Conservation (phyloP, 2,113 vertebrate species). For the Spea multiplicata region DNA sequence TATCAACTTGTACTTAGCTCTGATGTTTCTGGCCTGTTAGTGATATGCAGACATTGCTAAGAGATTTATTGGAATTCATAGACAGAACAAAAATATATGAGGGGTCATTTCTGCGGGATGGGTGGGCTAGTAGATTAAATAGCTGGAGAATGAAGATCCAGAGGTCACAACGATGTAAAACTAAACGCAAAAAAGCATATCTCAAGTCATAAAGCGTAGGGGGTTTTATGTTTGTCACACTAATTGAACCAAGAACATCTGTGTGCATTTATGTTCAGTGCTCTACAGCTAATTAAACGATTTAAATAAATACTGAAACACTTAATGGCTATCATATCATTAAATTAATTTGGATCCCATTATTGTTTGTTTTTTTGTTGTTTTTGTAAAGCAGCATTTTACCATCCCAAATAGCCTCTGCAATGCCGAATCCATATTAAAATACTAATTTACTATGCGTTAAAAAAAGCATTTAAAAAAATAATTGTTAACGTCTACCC, state of each 20-base stretch:
- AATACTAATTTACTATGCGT: no score
- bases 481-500: no score
- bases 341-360: conserved; percentile 50
- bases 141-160: conserved; percentile 64
- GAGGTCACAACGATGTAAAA: conserved; percentile 61
- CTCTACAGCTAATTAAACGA: conserved; percentile 62
- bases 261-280: conserved; percentile 57
- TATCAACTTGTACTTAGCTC: conserved; percentile 46
- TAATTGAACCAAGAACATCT: conserved; percentile 61
- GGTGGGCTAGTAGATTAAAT: conserved; percentile 64
- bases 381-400: no score
- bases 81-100: conserved; percentile 43
- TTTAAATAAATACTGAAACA: conserved; percentile 61
- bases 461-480: no score
- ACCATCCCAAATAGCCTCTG: no score
- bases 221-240: conserved; percentile 59
- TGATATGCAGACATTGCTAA: conserved; percentile 47
- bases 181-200: conserved; percentile 58
- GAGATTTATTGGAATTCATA: conserved; percentile 54
- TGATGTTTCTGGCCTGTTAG: conserved; percentile 51
- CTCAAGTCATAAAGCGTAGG: conserved; percentile 62
- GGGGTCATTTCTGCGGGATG: conserved; percentile 58
- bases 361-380: no score
- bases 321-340: conserved; percentile 68
- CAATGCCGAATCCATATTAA: no score